Evolutionary conservation across 2,888 invertebrate genomes (phyloP), one percentile per base, ranked within the genome.

Genomic region (Lasioglossum oenotherae): DNA sequence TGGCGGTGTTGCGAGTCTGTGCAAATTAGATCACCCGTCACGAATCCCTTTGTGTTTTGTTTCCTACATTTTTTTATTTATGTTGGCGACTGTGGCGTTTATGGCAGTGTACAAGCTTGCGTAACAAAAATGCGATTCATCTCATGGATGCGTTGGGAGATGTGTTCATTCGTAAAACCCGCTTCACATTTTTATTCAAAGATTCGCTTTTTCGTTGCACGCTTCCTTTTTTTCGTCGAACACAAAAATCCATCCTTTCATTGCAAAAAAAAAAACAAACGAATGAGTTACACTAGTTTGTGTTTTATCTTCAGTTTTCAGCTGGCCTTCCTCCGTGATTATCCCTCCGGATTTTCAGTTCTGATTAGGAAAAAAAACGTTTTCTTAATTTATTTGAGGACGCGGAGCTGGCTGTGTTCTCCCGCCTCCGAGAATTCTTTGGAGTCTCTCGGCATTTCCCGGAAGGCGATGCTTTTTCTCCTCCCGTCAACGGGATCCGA

Each of bases 271-370:
- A 60, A 10, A 57, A n/a, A 10, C 19, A 57, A 57, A 57, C n/a
- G 57, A 57, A 87, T 64, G 69, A 76, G 77, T 90, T 82, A 81
- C 74, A 90, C 81, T 80, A 73, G 87, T 88, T 87, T 80, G 31
- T 86, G 31, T 86, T 89, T 90, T 90, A 74, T 90, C 90, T 90
- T 90, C 80, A 85, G 90, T 90, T 90, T 90, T 89, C 90, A 90
- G 90, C 85, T 87, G 90, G 89, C 88, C 77, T 78, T 38, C 46
- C 57, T 23, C 64, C 80, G 79, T 60, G 81, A 85, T 88, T 87
- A 87, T 82, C 69, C 80, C 82, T 85, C 84, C 71, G 77, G 71
- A 72, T 85, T 84, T 90, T 85, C 81, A 82, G 80, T 90, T 81
- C 16, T 78, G 41, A 87, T 87, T 87, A 78, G 78, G 74, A 53